Evolutionary conservation across 1,140 invertebrate species (phyloP), one percentile per base, ranked within the genome.

Genomic region (Zaprionus ghesquierei): DNA sequence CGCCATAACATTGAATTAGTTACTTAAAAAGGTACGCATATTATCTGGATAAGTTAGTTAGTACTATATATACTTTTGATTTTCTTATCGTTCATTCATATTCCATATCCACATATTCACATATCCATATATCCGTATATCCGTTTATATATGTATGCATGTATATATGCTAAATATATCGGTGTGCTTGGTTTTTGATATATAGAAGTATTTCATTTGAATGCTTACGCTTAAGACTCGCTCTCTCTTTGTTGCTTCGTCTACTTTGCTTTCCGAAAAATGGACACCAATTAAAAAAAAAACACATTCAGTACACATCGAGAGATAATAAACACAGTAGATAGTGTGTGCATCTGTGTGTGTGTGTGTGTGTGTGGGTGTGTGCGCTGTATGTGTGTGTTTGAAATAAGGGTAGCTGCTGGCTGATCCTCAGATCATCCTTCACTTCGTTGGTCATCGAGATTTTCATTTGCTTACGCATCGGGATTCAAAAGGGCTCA

Each of bases 101-200:
- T 56, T 63, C 51, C 35, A 71, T 72, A 29, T 66, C 53, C 38
- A n/a, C n/a, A n/a, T n/a, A n/a, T n/a, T n/a, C n/a, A n/a, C n/a
- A 53, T 66, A 38, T 58, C 3, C 49, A 10, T 27, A 54, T 33
- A 31, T 33, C 33, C 41, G 10, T 20, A 50, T 81, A 78, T 71
- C n/a, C n/a, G 12, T 35, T n/a, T 35, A 35, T 35, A 12, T n/a
- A 77, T 15, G 49, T 50, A 25, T 33, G 27, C 53, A 29, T 55
- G 35, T 63, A 49, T 55, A 66, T 53, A 85, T 81, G 82, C 81
- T 86, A 87, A 85, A 81, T 85, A 70, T 85, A 86, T 86, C 82
- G 82, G 81, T 86, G 81, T 86, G 81, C 82, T 86, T 86, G 68
- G 82, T 87, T 87, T 86, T 87, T 77, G 63, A 75, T 77, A 75